These are phyloP conservation scores for Aphis craccivora DNA, from an alignment of 1,140 invertebrate species.

Conservation along the genomic window DNA sequence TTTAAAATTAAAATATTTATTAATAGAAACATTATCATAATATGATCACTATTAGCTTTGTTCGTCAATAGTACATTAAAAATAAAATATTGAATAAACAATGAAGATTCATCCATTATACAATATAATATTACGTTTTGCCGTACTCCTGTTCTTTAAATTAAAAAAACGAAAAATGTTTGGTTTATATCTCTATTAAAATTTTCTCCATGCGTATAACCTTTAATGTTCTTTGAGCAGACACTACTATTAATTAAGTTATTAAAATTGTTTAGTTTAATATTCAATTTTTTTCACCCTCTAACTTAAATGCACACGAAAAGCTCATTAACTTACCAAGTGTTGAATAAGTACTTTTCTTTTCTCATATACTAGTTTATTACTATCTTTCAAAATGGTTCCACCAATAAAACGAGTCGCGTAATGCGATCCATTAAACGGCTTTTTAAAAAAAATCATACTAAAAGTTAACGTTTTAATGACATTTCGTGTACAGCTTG, in stretches of 20 bases:
- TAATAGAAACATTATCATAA: too few relatives aligned
- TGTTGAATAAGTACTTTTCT: not conserved
- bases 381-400: not conserved
- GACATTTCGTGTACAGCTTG: not conserved
- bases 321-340: not conserved
- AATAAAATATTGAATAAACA: too few relatives aligned
- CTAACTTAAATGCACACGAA: not conserved
- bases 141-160: too few relatives aligned
- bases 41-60: too few relatives aligned
- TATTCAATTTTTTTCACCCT: not conserved
- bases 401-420: not conserved
- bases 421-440: not conserved
- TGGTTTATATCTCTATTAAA: not conserved
- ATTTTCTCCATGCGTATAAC: not conserved
- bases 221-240: not conserved
- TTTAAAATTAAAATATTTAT: too few relatives aligned
- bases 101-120: too few relatives aligned
- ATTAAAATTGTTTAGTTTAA: not conserved
- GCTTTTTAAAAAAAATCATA: constrained; percentile 5
- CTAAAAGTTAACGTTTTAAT: not conserved
- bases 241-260: not conserved
- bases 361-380: not conserved
- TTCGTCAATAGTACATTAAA: too few relatives aligned
- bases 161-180: not conserved
- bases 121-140: too few relatives aligned